A percentile compares a stretch with the other conserved stretches of the same genome.
Conservation (phyloP, 2,113 vertebrate species). For the Chionodraco myersi region DNA sequence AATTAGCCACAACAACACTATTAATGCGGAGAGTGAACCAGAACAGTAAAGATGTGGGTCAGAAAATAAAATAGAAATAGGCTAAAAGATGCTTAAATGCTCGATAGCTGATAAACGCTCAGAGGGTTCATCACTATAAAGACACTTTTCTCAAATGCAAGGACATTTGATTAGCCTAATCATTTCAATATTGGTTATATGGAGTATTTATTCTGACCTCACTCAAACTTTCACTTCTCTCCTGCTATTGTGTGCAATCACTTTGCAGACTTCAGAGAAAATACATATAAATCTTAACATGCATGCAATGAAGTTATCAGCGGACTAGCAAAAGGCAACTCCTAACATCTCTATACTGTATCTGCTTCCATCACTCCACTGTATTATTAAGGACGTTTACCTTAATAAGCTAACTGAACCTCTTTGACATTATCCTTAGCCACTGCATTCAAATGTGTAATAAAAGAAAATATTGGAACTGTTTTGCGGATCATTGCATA, state of each 20-base stretch:
- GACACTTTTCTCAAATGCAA: background rate
- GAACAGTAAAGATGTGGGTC: background rate
- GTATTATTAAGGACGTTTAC: background rate
- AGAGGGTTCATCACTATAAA: background rate
- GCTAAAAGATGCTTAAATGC: background rate
- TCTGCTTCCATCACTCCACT: background rate
- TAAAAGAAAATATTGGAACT: background rate
- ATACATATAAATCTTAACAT: background rate
- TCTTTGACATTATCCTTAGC: background rate
- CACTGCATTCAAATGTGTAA: background rate
- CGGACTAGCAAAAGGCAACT: background rate
- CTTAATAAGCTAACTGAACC: background rate
- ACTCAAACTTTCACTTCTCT: background rate
- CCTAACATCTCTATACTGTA: background rate
- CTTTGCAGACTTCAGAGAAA: background rate
- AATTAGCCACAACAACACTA: no score
- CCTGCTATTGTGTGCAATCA: background rate
- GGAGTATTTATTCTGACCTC: background rate
- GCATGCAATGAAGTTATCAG: background rate
- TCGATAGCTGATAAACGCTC: background rate
- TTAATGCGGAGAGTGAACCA: background rate
- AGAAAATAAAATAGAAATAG: background rate
- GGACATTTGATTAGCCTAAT: background rate
- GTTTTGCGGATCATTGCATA: background rate
- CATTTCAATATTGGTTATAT: background rate